phyloP scores from a whole-genome alignment of 2,113 vertebrate genomes.

The Monarcha castaneiventris region DNA sequence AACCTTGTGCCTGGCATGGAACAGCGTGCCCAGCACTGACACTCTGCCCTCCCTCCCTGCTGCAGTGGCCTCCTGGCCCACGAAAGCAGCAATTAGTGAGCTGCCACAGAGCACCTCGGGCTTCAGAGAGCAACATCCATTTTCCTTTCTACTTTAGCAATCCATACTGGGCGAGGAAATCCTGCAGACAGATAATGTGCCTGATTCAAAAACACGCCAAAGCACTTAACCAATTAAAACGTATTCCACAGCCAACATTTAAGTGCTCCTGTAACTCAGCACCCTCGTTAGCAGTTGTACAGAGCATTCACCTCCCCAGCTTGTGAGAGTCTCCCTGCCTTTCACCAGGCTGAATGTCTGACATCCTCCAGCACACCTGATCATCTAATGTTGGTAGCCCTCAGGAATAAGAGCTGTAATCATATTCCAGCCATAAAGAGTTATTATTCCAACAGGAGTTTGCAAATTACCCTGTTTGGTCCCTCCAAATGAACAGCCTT shows the following conservation, averaged over 20 bases:
- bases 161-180: background rate
- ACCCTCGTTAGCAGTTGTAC: background rate
- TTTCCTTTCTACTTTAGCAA: background rate
- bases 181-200: background rate
- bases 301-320: background rate
- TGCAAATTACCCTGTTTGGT: background rate
- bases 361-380: background rate
- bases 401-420: background rate
- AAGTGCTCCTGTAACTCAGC: background rate
- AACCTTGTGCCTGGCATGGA: background rate
- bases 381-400: rapidly evolving
- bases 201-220: background rate
- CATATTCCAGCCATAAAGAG: background rate
- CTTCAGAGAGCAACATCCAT: background rate
- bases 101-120: background rate
- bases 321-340: background rate
- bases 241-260: background rate
- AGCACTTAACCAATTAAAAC: background rate
- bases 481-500: background rate
- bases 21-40: background rate
- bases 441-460: background rate
- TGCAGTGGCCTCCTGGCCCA: background rate
- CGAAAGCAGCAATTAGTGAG: background rate
- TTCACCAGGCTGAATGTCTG: background rate
- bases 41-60: background rate